Evolutionary conservation across 2,113 vertebrate genomes (phyloP), one percentile per base, ranked within the genome.

Genomic region (Labeo rohita): DNA sequence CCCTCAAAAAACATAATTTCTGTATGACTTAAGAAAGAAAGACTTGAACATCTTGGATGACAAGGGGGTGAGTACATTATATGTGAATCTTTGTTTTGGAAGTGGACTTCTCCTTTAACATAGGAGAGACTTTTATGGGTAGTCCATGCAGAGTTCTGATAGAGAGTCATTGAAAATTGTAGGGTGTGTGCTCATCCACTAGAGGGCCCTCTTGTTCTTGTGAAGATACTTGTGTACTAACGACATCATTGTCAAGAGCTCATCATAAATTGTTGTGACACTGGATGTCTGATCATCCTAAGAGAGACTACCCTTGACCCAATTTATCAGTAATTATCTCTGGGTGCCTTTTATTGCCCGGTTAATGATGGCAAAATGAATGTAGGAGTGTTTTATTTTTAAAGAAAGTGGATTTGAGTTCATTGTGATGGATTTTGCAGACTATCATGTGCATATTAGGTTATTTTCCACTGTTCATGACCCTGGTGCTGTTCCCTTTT

Each of bases 161-260:
- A 50, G 49, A 56, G n/a, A 11, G 13, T 36, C 43, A 72, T 61
- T 43, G 21, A 59, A 39, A 10, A 39, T 72, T 78, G 59, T 21
- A 65, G 28, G 76, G 9, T 15, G 21, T 28, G 8, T 6, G 16
- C 11, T 54, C 50, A 75, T 66, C 61, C 89, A 80, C 43, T 66
- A 89, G 89, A 86, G 87, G 86, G 79, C 45, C 47, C 50, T 16
- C 47, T 56, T 84, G 50, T 86, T 23, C 23, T 89, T 82, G 23
- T 61, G 13, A 66, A 47, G 2, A 39, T 36, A 70, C 36, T 34
- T 45, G 68, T 68, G 73, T 36, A 54, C 36, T 54, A 21, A 70
- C 59, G 73, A 77, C 80, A 28, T 83, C 80, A 83, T 77, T 23
- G 39, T 45, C 49, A 50, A 70, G 23, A 3, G 1, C 47, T 70